Conservation (phyloP, 2,888 invertebrate species). For the Kryphioiulus occultus region DNA sequence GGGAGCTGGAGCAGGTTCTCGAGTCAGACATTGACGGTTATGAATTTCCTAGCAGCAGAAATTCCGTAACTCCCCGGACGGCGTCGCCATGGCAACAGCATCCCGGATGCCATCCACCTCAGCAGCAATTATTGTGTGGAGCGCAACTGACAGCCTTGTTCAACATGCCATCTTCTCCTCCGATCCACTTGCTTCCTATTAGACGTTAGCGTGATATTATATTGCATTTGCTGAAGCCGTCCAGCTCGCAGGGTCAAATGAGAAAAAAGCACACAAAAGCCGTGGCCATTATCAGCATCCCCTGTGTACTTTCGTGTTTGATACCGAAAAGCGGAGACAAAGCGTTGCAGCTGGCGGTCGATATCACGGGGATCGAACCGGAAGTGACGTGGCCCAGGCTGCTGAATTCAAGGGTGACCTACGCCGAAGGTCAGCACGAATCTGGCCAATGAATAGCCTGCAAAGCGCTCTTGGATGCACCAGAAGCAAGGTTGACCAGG, state of each 20-base stretch:
- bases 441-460: background rate
- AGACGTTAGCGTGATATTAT: background rate
- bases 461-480: background rate
- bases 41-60: background rate
- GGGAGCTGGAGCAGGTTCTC: background rate
- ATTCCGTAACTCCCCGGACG: slow-evolving; percentile 6
- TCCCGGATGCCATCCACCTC: slow-evolving; percentile 41
- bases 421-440: background rate
- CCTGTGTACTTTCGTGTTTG: slow-evolving; percentile 5
- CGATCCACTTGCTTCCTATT: background rate
- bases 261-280: background rate
- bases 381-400: background rate
- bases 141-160: background rate
- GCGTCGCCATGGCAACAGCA: slow-evolving; percentile 37
- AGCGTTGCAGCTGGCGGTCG: background rate
- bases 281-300: slow-evolving; percentile 5
- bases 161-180: background rate
- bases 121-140: slow-evolving; percentile 23
- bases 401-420: background rate
- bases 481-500: no score
- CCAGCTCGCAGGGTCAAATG: background rate
- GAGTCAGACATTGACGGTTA: background rate
- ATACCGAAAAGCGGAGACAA: background rate
- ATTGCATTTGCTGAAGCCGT: background rate
- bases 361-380: background rate